phyloP scores from a whole-genome alignment of 2,113 vertebrate species.

The Callorhinus ursinus region DNA sequence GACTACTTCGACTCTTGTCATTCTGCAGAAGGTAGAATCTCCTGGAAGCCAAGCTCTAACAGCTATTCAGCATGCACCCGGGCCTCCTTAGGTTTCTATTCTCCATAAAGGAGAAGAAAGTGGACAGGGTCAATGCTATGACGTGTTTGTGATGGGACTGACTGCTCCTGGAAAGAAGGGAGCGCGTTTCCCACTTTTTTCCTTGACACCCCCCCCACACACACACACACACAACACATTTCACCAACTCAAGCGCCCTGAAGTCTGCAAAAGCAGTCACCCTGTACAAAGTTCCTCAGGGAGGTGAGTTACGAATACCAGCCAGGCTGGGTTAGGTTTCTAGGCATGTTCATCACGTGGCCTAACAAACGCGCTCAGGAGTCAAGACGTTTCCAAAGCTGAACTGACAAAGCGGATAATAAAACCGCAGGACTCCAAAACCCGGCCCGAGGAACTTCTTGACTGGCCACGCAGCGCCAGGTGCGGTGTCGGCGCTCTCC shows the following conservation, averaged over 20 bases:
- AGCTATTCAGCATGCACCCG: background rate
- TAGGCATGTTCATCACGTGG: background rate
- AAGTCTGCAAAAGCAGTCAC: background rate
- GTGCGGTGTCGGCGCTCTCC: background rate
- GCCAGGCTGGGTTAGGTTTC: background rate
- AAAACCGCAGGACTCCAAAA: background rate
- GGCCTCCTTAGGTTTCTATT: background rate
- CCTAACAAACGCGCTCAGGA: background rate
- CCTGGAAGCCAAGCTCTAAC: background rate
- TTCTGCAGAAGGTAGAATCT: background rate
- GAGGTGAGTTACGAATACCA: background rate
- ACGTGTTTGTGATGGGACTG: accelerated
- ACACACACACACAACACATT: background rate
- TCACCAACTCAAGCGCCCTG: accelerated
- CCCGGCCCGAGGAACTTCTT: background rate
- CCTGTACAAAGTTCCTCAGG: background rate
- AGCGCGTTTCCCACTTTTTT: background rate
- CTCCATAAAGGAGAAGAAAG: too few species aligned
- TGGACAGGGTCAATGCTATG: background rate
- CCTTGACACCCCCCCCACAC: background rate
- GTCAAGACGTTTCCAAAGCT: too few species aligned
- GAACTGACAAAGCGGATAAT: accelerated
- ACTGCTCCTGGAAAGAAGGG: too few species aligned
- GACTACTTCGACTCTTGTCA: background rate
- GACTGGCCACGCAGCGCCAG: background rate